Evolutionary conservation across 2,113 vertebrate species (phyloP), one percentile per base, ranked within the genome.

Genomic region (Vulpes vulpes): DNA sequence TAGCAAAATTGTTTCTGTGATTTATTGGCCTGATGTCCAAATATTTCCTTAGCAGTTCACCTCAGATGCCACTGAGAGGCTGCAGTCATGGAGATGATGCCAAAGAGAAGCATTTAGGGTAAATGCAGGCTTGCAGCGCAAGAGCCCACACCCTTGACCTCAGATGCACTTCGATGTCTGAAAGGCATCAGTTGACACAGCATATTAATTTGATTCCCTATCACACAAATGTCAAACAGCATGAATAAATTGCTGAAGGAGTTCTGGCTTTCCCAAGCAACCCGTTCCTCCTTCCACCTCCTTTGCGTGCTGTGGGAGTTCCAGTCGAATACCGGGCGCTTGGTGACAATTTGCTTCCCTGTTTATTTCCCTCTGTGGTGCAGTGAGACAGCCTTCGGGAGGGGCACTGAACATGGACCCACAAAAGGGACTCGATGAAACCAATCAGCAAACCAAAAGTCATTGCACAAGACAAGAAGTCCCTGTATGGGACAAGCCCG

Each of bases 21-120:
- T 81, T 92, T 92, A 79, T 8, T 96, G 69, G 74, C 32, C 65
- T 32, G n/a, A 35, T 43, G 20, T 83, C 80, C 64, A 93, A 92
- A 91, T 53, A 17, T 79, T 95, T 96, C 55, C 91, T 78, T 88
- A 80, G 53, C 43, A 51, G 69, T 76, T 76, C 49, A 83, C 82
- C 62, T 69, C 35, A 3, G 32, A n/a, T 17, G 89, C 16, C 71
- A 64, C 76, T 5, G 38, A 12, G 38, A 78, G 51, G 55, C 60
- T 51, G 65, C 20, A 0, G 20, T 43, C 32, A 23, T 4, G 22
- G 79, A 10, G 64, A 73, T 3, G 25, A 79, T 23, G 17, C 43
- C 57, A 22, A 5, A 78, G 62, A 35, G 35, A 82, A 25, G 23
- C 35, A 32, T 81, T 51, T 5, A 3, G 57, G 65, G 11, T 7